Conservation (phyloP, 1,140 invertebrate genomes). For the Cecropterus lyciades region DNA sequence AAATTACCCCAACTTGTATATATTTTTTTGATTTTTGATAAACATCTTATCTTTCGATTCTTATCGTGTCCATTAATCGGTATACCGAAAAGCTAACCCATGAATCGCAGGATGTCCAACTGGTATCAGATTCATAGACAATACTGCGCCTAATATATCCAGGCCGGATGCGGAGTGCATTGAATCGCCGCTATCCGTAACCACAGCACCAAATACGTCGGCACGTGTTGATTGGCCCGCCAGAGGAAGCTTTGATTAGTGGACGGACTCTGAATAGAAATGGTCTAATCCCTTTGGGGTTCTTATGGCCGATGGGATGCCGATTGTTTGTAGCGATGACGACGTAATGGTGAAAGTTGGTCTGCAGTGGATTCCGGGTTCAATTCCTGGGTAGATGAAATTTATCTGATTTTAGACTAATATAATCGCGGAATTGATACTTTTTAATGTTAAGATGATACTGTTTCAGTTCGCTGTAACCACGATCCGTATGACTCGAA, state of each 20-base stretch:
- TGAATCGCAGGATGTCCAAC: slow-evolving; percentile 48
- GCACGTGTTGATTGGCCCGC: slow-evolving; percentile 44
- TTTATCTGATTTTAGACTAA: too few species aligned
- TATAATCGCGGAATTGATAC: too few species aligned
- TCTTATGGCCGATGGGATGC: not conserved
- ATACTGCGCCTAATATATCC: slow-evolving; percentile 54
- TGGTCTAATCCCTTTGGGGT: slow-evolving; percentile 14
- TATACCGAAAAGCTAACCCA: slow-evolving; percentile 16
- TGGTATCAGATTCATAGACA: slow-evolving; percentile 52
- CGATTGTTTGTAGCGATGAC: not conserved
- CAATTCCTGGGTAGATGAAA: not conserved
- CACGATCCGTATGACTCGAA: too few species aligned
- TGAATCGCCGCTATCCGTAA: slow-evolving; percentile 58
- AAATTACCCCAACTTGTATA: too few species aligned
- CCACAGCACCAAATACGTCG: slow-evolving; percentile 47
- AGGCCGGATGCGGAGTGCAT: slow-evolving; percentile 59
- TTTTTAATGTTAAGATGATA: too few species aligned
- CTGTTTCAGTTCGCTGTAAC: too few species aligned
- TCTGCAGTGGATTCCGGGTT: not conserved
- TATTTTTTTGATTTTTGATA: too few species aligned
- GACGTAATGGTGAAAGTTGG: too few species aligned
- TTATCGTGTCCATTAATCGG: not conserved
- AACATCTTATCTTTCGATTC: not conserved
- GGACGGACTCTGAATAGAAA: slow-evolving; percentile 29
- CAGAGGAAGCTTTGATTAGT: slow-evolving; percentile 47